Evolutionary conservation across 2,113 vertebrate genomes (phyloP), one percentile per base, ranked within the genome.

Genomic region (Holacanthus passer): DNA sequence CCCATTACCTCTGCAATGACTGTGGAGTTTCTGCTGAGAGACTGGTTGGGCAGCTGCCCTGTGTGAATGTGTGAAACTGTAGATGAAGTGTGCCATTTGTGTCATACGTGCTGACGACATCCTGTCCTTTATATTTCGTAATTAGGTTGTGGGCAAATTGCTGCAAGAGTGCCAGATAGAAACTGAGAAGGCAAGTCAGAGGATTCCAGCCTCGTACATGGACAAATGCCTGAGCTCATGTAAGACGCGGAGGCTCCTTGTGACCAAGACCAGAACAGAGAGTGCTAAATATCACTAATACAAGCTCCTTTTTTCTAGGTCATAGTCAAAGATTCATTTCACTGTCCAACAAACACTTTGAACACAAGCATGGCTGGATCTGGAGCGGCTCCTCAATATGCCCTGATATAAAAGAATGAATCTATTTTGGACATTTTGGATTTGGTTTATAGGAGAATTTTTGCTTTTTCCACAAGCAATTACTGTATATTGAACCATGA

Each of bases 1-100:
- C 78, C 81, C 29, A n/a, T 65, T 83, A 62, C 65, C 60, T 81
- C 77, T 67, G 59, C 47, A n/a, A 71, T 60, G 43, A 63, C 79
- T 78, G 62, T 67, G 1, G 69, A 81, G 73, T 79, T 70, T 82
- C 47, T 70, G 64, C 81, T 60, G 62, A 72, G 75, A 71, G 39
- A 47, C 53, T 8, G 37, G 41, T n/a, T 65, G 71, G 79, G 41
- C 31, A 19, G 56, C 48, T 43, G 63, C 71, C 71, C 12, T n/a
- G 43, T 48, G 37, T 22, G 35, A 73, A 63, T n/a, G 39, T 65
- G 73, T 69, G 27, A 64, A 65, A 27, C 29, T 45, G 14, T 35
- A 48, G 3, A 5, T 41, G 45, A 43, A 50, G 10, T 17, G 6
- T 41, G 58, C 24, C 24, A 48, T 73, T 70, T 76, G 35, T 56